Conservation (phyloP, 2,113 vertebrate genomes). For the Ursus arctos region DNA sequence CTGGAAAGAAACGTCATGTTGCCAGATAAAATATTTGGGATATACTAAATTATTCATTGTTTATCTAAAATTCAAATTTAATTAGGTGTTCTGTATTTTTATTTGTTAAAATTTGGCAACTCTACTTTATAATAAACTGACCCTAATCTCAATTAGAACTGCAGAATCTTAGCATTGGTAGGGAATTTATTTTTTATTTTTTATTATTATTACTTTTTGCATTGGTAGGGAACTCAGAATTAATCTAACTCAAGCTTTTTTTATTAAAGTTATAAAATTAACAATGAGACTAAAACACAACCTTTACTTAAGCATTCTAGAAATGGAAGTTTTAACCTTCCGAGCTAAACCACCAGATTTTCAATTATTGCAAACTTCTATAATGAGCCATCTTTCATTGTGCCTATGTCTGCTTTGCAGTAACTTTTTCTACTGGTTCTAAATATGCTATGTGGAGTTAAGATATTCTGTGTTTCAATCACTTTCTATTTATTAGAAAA, state of each 20-base stretch:
- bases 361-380: background rate
- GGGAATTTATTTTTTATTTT: background rate
- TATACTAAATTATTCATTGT: background rate
- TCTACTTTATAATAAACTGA: background rate
- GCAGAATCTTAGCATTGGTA: background rate
- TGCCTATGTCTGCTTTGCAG: background rate
- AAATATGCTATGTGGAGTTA: background rate
- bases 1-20: background rate
- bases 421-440: background rate
- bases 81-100: background rate
- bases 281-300: background rate
- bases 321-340: background rate
- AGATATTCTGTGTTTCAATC: background rate
- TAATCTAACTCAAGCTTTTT: background rate
- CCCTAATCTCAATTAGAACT: background rate
- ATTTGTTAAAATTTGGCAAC: background rate
- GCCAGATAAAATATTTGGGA: background rate
- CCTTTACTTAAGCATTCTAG: background rate
- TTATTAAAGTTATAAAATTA: background rate
- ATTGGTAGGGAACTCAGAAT: background rate
- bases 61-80: slow-evolving; percentile 48
- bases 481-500: background rate
- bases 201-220: background rate
- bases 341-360: background rate
- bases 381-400: background rate